A percentile compares a stretch with the other conserved stretches of the same genome.
Evolutionary conservation across 2,113 vertebrate genomes (phyloP).

Genomic region (Plotosus lineatus): DNA sequence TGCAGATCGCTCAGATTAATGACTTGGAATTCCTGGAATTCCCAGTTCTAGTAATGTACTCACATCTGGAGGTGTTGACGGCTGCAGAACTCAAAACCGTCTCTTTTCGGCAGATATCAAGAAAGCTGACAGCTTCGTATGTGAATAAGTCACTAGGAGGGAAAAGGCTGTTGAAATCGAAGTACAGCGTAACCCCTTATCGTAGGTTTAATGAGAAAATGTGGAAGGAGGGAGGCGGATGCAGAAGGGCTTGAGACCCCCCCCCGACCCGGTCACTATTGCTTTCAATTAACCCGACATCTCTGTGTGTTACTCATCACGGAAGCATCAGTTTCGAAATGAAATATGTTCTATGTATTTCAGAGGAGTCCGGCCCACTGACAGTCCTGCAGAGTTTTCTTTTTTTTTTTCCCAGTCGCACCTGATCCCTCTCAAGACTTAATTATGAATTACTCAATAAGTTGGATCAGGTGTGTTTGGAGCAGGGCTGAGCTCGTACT

Average conservation of each 20-base stretch:
- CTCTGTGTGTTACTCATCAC: neutral
- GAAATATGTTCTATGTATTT: neutral
- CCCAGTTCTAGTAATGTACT: slow-evolving; percentile 67
- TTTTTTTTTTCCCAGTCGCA: too few relatives aligned
- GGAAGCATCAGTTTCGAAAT: slow-evolving; percentile 3
- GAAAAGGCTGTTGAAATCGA: slow-evolving; percentile 60
- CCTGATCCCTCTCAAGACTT: neutral
- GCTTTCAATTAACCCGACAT: slow-evolving; percentile 64
- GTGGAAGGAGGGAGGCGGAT: slow-evolving; percentile 60
- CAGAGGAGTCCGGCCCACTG: neutral
- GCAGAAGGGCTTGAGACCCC: slow-evolving; percentile 59
- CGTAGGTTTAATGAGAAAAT: slow-evolving; percentile 62
- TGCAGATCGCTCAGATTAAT: slow-evolving; percentile 73
- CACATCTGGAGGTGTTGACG: slow-evolving; percentile 54
- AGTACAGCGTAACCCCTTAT: slow-evolving; percentile 62
- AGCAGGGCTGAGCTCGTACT: neutral
- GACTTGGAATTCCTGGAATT: slow-evolving; percentile 78
- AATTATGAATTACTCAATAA: slow-evolving; percentile 13
- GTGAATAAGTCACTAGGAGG: slow-evolving; percentile 54
- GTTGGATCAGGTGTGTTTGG: neutral
- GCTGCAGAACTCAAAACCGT: neutral
- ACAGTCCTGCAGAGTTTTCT: neutral
- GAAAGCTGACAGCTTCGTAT: slow-evolving; percentile 40
- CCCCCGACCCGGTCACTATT: slow-evolving; percentile 48
- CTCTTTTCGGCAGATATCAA: slow-evolving; percentile 31